phyloP scores from a whole-genome alignment of 2,797 vertebrate species.

The Petrocephalus schoutedeni region DNA sequence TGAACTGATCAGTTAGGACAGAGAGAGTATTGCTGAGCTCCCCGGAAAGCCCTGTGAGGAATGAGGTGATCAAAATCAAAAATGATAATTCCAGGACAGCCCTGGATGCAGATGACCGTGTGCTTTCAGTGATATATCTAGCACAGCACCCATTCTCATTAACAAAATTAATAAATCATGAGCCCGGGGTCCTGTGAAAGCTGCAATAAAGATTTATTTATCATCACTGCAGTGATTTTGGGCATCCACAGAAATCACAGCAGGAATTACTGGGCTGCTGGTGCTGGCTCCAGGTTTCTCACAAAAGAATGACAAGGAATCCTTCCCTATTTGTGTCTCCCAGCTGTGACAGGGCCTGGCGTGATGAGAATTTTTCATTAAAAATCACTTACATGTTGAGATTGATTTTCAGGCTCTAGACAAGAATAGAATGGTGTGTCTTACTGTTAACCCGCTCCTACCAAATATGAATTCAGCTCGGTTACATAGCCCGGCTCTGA shows the following conservation, averaged over 20 bases:
- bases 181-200: neutral
- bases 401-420: neutral
- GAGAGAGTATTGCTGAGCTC: neutral
- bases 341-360: neutral
- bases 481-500: neutral
- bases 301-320: neutral
- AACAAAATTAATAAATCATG: neutral
- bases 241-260: neutral
- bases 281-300: neutral
- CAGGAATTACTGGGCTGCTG: neutral
- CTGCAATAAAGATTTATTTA: neutral
- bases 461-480: neutral
- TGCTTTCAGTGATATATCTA: neutral
- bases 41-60: neutral
- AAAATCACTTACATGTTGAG: constrained; percentile 15
- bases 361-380: constrained; percentile 6
- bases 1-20: neutral
- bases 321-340: neutral
- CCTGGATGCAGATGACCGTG: neutral
- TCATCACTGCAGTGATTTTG: neutral
- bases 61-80: neutral
- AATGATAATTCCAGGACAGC: neutral
- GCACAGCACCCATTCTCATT: neutral
- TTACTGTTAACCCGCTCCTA: neutral
- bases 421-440: neutral